These are phyloP conservation scores for Caenorhabditis brenneri DNA, from an alignment of 1,140 invertebrate species.

Conservation along the genomic window DNA sequence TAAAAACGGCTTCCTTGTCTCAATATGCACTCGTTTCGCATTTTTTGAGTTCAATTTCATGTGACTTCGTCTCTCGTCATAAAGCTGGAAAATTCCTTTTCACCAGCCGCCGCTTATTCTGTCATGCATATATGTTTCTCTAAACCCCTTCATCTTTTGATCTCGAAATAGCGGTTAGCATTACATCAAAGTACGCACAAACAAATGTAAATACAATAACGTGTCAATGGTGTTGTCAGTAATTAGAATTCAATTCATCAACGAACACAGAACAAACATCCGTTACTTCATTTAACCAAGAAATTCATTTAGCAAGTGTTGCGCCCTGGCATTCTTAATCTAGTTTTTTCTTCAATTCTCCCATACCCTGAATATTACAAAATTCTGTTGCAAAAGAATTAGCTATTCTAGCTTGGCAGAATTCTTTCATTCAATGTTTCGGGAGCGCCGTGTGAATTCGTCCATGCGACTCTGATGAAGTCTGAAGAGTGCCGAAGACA, in stretches of 20 bases:
- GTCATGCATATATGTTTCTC: background rate
- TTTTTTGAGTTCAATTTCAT: background rate
- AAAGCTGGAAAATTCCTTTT: background rate
- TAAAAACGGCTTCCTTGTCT: background rate
- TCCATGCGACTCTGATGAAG: background rate
- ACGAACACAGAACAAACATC: too few species aligned
- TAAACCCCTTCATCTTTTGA: conserved; percentile 3
- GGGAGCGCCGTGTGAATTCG: background rate
- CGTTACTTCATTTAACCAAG: background rate
- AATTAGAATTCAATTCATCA: background rate
- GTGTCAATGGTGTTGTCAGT: background rate
- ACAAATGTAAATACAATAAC: background rate
- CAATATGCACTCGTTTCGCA: background rate
- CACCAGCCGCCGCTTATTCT: background rate
- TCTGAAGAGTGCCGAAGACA: conserved; percentile 19
- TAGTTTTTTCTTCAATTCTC: background rate
- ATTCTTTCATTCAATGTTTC: background rate
- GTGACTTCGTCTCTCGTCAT: background rate
- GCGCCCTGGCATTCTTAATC: background rate
- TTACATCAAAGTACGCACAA: background rate
- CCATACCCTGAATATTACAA: background rate
- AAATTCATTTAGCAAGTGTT: background rate
- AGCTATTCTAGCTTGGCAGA: background rate
- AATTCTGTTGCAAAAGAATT: background rate
- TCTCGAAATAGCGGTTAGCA: background rate